Percentiles rank a stretch among this genome's conserved stretches.
Evolutionary conservation across 2,888 invertebrate genomes (phyloP).

Genomic region (Drosophila melanosoma): DNA sequence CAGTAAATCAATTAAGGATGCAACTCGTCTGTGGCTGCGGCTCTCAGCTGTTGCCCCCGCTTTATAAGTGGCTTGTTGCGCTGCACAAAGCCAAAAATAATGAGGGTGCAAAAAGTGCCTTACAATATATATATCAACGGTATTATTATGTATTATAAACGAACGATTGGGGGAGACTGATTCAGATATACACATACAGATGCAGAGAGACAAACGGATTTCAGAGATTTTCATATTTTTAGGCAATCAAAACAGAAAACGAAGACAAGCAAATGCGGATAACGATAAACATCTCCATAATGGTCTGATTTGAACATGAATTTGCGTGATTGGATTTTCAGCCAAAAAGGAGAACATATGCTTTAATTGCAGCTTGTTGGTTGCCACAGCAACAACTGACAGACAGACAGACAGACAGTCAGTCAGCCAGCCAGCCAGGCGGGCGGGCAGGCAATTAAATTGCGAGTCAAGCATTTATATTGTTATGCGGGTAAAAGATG

Average conservation of each 20-base stretch:
- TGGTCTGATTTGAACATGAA: slow-evolving; percentile 66
- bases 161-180: slow-evolving; percentile 21
- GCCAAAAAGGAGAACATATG: slow-evolving; percentile 58
- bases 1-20: slow-evolving; percentile 67
- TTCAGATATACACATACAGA: slow-evolving; percentile 1
- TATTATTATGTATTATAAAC: slow-evolving; percentile 38
- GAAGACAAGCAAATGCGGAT: slow-evolving; percentile 57
- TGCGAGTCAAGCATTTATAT: slow-evolving; percentile 45
- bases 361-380: slow-evolving; percentile 74
- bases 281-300: slow-evolving; percentile 82
- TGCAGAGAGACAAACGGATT: slow-evolving; percentile 8
- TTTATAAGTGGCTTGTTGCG: slow-evolving; percentile 77
- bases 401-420: slow-evolving; percentile 3
- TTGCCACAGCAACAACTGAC: slow-evolving; percentile 31
- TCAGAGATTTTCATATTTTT: slow-evolving; percentile 56
- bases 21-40: not conserved
- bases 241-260: slow-evolving; percentile 56
- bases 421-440: not conserved
- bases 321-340: slow-evolving; percentile 21
- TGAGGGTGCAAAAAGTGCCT: slow-evolving; percentile 63
- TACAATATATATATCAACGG: slow-evolving; percentile 52
- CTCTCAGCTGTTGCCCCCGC: slow-evolving; percentile 60
- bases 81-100: slow-evolving; percentile 76
- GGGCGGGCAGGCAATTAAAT: slow-evolving; percentile 60
- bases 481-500: slow-evolving; percentile 59